Percentiles rank a stretch among this genome's conserved stretches.
Evolutionary conservation across 2,113 vertebrate species (phyloP).

Genomic region (Shinisaurus crocodilurus): DNA sequence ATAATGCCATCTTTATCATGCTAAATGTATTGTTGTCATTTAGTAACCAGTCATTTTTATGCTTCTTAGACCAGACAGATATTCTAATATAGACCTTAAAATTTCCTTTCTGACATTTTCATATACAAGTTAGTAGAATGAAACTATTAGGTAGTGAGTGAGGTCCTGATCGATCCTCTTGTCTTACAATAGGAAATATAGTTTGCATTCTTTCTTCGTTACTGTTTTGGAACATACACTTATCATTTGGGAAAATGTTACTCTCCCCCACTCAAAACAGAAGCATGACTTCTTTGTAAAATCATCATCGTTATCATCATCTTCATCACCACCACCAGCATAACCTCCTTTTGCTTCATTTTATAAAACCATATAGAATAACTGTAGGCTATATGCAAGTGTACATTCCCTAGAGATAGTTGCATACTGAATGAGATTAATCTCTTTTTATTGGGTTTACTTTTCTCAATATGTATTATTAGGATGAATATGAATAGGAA

Average conservation of each 20-base stretch:
- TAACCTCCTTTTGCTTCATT: background rate
- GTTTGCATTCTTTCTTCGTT: background rate
- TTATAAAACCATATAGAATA: constrained; percentile 35
- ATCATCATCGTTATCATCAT: no score
- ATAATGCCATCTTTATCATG: background rate
- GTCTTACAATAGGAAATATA: background rate
- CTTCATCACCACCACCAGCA: background rate
- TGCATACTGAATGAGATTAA: constrained; percentile 19
- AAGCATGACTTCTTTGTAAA: background rate
- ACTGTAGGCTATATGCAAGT: constrained; percentile 34
- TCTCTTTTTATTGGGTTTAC: constrained; percentile 43
- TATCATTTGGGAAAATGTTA: background rate
- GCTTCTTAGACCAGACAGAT: background rate
- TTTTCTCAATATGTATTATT: constrained; percentile 43
- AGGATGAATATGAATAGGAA: constrained; percentile 29
- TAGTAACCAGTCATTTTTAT: background rate
- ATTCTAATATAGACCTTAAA: background rate
- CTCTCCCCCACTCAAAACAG: background rate
- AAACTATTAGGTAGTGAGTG: background rate
- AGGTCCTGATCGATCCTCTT: background rate
- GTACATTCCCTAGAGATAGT: constrained; percentile 27
- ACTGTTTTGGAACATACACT: background rate
- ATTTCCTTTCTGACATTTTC: background rate
- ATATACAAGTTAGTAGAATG: background rate
- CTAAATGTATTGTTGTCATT: background rate